Conservation (phyloP, 2,797 vertebrate genomes). For the Carcharodon carcharias region DNA sequence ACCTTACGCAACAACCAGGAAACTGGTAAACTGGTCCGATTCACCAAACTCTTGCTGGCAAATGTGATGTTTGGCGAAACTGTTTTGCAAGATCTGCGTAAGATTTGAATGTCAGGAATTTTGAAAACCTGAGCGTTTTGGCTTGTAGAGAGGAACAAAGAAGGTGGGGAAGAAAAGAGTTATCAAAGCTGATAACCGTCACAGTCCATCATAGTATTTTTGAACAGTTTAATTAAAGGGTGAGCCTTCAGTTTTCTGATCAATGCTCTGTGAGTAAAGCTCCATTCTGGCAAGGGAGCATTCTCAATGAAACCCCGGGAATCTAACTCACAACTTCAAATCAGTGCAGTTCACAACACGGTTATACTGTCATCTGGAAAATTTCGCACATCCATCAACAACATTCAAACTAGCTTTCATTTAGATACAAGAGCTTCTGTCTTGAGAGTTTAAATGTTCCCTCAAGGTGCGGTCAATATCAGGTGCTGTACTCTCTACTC, state of each 20-base stretch:
- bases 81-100: not conserved
- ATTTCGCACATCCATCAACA: not conserved
- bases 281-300: not conserved
- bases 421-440: not conserved
- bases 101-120: not conserved
- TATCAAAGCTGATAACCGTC: not conserved
- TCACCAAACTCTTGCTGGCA: too few relatives aligned
- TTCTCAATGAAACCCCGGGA: not conserved
- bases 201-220: not conserved
- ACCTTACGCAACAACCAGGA: too few relatives aligned
- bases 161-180: not conserved
- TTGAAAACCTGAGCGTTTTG: not conserved
- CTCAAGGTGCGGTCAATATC: not conserved
- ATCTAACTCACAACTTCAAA: not conserved
- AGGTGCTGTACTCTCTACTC: not conserved
- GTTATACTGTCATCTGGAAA: not conserved
- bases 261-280: not conserved
- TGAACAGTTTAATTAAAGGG: not conserved
- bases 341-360: not conserved
- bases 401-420: not conserved
- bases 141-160: not conserved
- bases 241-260: not conserved
- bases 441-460: not conserved
- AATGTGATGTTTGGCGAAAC: not conserved
- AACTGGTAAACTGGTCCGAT: too few relatives aligned